A percentile compares a stretch with the other conserved stretches of the same genome.
phyloP scores from a whole-genome alignment of 2,797 vertebrate genomes.

The Dryobates pubescens region DNA sequence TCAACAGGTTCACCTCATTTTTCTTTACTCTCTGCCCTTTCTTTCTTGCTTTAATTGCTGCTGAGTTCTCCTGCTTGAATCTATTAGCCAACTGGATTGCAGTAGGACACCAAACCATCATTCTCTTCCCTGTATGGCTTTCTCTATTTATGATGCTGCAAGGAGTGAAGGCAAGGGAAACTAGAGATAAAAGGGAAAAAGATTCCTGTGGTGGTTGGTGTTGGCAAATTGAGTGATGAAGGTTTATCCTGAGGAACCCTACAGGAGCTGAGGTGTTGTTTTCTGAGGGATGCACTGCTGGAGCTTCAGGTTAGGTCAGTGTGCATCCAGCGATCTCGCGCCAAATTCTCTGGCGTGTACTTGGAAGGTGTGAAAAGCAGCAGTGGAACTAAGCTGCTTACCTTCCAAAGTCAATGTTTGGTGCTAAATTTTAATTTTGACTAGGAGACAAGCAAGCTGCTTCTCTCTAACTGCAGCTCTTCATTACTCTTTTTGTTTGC shows the following conservation, averaged over 20 bases:
- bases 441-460: neutral
- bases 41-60: neutral
- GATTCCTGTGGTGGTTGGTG: neutral
- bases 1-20: constrained; percentile 72
- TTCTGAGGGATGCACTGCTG: neutral
- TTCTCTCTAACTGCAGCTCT: neutral
- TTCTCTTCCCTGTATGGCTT: neutral
- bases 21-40: rapidly evolving
- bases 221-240: neutral
- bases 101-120: neutral
- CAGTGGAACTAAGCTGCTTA: neutral
- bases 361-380: constrained; percentile 17
- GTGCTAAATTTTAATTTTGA: constrained; percentile 11
- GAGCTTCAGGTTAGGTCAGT: neutral
- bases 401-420: constrained; percentile 39
- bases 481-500: constrained; percentile 27
- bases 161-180: neutral
- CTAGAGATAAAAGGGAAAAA: neutral
- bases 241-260: neutral
- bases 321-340: neutral
- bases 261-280: neutral
- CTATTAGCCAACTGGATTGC: neutral
- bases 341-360: neutral
- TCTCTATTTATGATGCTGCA: neutral
- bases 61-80: neutral